These are phyloP conservation scores for Cephus pygmeus DNA, from an alignment of 2,888 invertebrate species.

Conservation along the genomic window DNA sequence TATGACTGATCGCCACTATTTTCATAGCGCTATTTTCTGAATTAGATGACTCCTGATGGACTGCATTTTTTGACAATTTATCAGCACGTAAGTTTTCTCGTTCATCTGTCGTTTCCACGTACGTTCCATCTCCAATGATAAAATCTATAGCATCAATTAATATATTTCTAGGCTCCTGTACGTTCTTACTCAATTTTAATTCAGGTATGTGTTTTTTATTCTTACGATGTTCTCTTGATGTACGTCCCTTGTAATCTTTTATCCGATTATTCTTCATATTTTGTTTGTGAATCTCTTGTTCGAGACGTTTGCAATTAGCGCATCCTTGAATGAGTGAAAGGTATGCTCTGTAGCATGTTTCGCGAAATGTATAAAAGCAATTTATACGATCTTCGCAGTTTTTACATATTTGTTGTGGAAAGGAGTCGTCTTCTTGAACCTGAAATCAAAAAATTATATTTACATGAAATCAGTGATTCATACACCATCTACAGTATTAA, in stretches of 20 bases:
- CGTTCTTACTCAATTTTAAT: neutral
- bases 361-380: slow-evolving; percentile 32
- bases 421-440: slow-evolving; percentile 30
- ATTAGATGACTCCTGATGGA: neutral
- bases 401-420: slow-evolving; percentile 33
- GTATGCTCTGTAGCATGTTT: slow-evolving; percentile 30
- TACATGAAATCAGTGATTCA: too few relatives aligned
- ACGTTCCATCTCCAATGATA: neutral
- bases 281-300: too few relatives aligned
- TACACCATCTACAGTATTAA: too few relatives aligned
- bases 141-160: neutral
- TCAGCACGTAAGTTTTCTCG: neutral
- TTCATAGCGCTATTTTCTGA: neutral
- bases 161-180: neutral
- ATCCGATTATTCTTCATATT: too few relatives aligned
- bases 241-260: too few relatives aligned
- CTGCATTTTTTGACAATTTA: too few relatives aligned
- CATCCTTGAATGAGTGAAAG: slow-evolving; percentile 19
- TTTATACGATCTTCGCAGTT: slow-evolving; percentile 27
- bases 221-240: neutral
- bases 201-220: neutral
- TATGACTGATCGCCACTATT: neutral
- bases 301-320: neutral
- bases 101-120: neutral
- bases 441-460: slow-evolving; percentile 17